Conservation (phyloP, 2,888 invertebrate species). For the Limnephilus marmoratus region DNA sequence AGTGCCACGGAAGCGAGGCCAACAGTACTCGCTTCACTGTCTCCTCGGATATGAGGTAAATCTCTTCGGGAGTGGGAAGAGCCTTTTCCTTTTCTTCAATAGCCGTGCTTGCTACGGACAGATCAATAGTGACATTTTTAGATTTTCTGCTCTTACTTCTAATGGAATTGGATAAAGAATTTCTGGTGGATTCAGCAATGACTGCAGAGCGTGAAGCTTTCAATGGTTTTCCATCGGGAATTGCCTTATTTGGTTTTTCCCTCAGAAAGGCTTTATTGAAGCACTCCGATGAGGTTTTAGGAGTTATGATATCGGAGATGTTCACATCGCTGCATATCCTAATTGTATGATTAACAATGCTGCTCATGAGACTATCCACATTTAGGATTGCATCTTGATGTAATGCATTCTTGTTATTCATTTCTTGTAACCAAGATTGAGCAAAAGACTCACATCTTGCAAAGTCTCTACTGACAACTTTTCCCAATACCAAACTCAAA, state of each 20-base stretch:
- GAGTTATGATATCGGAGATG: constrained; percentile 44
- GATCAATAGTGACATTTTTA: neutral
- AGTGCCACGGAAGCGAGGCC: constrained; percentile 50
- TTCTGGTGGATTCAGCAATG: neutral
- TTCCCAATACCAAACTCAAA: constrained; percentile 77
- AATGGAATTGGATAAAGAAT: constrained; percentile 32
- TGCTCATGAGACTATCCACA: constrained; percentile 70
- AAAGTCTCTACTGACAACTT: constrained; percentile 74
- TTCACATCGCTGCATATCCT: constrained; percentile 48
- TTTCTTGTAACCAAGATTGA: constrained; percentile 71
- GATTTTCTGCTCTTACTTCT: constrained; percentile 34
- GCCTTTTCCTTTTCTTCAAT: neutral
- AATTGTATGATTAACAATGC: constrained; percentile 67
- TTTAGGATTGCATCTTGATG: constrained; percentile 72
- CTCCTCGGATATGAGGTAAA: constrained; percentile 40
- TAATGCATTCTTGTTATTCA: constrained; percentile 72
- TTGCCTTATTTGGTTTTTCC: constrained; percentile 4
- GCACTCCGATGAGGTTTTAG: constrained; percentile 34
- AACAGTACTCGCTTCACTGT: constrained; percentile 40
- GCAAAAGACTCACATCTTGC: constrained; percentile 76
- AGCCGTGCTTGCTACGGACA: neutral
- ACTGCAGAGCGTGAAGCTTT: constrained; percentile 12
- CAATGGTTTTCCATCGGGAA: neutral
- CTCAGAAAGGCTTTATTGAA: constrained; percentile 45
- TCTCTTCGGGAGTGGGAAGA: neutral